These are phyloP conservation scores for Hirtodrosophila confusa DNA, from an alignment of 2,888 invertebrate genomes.

Conservation along the genomic window DNA sequence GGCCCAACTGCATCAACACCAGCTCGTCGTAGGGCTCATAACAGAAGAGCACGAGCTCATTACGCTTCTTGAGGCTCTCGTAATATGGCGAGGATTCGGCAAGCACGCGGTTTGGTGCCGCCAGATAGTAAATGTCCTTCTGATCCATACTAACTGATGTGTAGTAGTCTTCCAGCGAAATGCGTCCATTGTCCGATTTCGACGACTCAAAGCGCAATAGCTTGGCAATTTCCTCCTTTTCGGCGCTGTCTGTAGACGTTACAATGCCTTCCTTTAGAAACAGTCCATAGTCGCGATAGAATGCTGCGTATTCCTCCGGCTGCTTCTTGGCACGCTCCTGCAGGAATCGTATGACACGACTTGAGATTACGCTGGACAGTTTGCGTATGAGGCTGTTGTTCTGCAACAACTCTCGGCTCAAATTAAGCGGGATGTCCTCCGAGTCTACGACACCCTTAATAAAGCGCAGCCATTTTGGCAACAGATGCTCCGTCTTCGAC, in stretches of 20 bases:
- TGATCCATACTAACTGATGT: constrained; percentile 88
- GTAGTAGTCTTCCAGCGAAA: constrained; percentile 92
- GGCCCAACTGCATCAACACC: constrained; percentile 93
- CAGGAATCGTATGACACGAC: constrained; percentile 92
- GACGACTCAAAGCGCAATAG: constrained; percentile 97
- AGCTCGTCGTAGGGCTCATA: constrained; percentile 99
- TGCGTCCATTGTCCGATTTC: constrained; percentile 86
- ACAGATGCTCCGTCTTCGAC: constrained; percentile 93
- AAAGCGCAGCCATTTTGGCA: constrained; percentile 98
- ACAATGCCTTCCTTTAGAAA: constrained; percentile 98
- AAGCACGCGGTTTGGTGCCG: constrained; percentile 96
- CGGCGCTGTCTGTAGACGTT: constrained; percentile 90
- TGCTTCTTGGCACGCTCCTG: constrained; percentile 94
- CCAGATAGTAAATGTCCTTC: constrained; percentile 95
- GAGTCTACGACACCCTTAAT: constrained; percentile 99
- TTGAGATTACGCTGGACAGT: constrained; percentile 92
- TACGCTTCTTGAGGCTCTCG: constrained; percentile 94
- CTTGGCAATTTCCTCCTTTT: constrained; percentile 96
- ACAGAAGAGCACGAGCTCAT: constrained; percentile 96
- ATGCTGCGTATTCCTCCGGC: constrained; percentile 91
- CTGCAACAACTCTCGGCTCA: constrained; percentile 97
- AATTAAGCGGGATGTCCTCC: constrained; percentile 98
- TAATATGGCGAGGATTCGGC: constrained; percentile 98
- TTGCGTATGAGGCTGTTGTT: constrained; percentile 96
- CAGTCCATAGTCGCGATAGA: constrained; percentile 95